Conservation (phyloP, 2,797 vertebrate genomes). For the Masticophis lateralis region DNA sequence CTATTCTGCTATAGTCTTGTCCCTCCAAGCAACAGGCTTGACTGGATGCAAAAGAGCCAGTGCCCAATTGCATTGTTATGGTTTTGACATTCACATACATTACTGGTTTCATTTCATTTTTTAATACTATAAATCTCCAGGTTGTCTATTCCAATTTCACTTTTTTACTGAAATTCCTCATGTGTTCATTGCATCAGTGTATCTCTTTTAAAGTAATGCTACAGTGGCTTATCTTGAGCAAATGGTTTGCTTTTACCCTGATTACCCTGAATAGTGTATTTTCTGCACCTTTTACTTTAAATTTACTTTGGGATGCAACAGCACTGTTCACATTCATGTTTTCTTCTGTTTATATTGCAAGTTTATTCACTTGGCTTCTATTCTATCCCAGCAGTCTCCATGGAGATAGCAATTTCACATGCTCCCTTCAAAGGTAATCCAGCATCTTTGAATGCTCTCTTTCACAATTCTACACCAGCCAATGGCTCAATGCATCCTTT, state of each 20-base stretch:
- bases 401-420: background rate
- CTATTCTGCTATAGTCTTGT: background rate
- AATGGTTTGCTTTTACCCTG: background rate
- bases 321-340: background rate
- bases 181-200: background rate
- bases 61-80: background rate
- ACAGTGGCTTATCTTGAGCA: background rate
- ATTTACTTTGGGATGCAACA: background rate
- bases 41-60: background rate
- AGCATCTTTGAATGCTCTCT: background rate
- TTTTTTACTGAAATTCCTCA: background rate
- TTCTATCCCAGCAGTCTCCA: background rate
- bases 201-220: background rate
- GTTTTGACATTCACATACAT: background rate
- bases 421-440: background rate
- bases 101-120: background rate
- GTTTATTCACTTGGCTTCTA: background rate
- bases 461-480: background rate
- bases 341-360: background rate
- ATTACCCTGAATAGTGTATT: background rate
- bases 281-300: background rate
- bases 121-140: background rate
- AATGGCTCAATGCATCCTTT: background rate
- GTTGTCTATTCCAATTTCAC: background rate
- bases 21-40: background rate